A percentile compares a stretch with the other conserved stretches of the same genome.
These are phyloP conservation scores for Triplophysa bombifrons DNA, from an alignment of 2,797 vertebrate genomes.

Conservation along the genomic window DNA sequence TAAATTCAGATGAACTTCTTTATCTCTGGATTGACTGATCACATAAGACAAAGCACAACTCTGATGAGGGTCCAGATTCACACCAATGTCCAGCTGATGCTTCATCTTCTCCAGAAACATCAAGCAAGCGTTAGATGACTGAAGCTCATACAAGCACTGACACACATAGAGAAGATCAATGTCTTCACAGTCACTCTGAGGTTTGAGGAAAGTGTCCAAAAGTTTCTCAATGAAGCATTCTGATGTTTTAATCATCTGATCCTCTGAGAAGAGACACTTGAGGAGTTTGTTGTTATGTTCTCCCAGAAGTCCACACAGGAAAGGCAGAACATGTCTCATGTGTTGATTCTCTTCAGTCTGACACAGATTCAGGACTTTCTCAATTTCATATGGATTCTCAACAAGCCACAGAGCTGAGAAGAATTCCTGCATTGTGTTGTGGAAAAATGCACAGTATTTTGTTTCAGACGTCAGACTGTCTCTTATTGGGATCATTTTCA, in stretches of 20 bases:
- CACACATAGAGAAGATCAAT: background rate
- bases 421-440: constrained; percentile 69
- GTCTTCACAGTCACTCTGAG: background rate
- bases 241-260: constrained; percentile 11
- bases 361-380: constrained; percentile 52
- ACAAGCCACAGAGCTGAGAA: constrained; percentile 67
- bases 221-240: constrained; percentile 26
- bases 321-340: constrained; percentile 63
- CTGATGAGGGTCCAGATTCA: constrained; percentile 50
- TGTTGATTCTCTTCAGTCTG: constrained; percentile 57
- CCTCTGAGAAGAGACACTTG: constrained; percentile 37
- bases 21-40: constrained; percentile 38
- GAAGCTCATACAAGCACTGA: constrained; percentile 55
- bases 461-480: background rate
- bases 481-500: constrained; percentile 12
- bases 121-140: constrained; percentile 43
- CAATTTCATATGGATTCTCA: constrained; percentile 52
- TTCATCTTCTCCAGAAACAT: constrained; percentile 44
- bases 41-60: constrained; percentile 55
- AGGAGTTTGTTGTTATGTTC: constrained; percentile 30
- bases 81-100: constrained; percentile 26
- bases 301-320: constrained; percentile 59
- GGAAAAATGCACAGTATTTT: constrained; percentile 54
- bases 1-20: constrained; percentile 48
- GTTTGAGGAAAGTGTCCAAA: constrained; percentile 8